A percentile compares a stretch with the other conserved stretches of the same genome.
phyloP scores from a whole-genome alignment of 2,113 vertebrate species.

The Xenopus laevis region DNA sequence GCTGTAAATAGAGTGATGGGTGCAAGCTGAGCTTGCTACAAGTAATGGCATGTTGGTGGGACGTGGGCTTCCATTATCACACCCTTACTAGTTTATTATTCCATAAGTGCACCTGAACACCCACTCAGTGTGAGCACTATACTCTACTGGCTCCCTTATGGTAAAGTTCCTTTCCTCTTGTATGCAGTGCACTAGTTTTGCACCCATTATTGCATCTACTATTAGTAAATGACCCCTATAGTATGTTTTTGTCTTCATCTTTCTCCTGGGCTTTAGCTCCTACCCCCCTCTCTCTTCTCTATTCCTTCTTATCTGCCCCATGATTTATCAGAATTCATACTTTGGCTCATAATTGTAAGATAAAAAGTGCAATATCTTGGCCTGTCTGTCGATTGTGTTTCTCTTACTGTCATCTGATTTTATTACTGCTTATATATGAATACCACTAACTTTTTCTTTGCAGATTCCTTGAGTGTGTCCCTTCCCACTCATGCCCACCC shows the following conservation, averaged over 20 bases:
- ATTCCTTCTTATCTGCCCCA: background rate
- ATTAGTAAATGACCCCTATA: conserved; percentile 3
- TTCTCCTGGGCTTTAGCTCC: conserved; percentile 25
- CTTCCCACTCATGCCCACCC: conserved; percentile 31
- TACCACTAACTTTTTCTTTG: conserved; percentile 37
- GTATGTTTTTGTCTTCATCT: conserved; percentile 14
- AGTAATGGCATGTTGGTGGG: too few relatives aligned
- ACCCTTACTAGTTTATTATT: too few relatives aligned
- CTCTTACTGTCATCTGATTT: background rate
- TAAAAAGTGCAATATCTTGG: conserved; percentile 23
- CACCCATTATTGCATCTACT: too few relatives aligned
- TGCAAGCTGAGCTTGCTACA: too few relatives aligned
- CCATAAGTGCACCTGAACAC: too few relatives aligned
- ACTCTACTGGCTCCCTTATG: too few relatives aligned
- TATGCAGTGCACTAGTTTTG: too few relatives aligned
- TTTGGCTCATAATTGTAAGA: conserved; percentile 19
- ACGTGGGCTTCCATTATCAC: too few relatives aligned
- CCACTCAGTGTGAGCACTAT: too few relatives aligned
- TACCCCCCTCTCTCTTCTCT: conserved; percentile 3
- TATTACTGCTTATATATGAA: conserved; percentile 1
- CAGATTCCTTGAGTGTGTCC: conserved; percentile 37
- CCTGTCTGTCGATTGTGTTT: conserved; percentile 15
- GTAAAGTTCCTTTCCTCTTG: too few relatives aligned
- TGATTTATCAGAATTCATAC: too few relatives aligned
- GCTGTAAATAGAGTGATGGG: too few relatives aligned